phyloP scores from a whole-genome alignment of 1,140 invertebrate species.

The Carposina sasakii region DNA sequence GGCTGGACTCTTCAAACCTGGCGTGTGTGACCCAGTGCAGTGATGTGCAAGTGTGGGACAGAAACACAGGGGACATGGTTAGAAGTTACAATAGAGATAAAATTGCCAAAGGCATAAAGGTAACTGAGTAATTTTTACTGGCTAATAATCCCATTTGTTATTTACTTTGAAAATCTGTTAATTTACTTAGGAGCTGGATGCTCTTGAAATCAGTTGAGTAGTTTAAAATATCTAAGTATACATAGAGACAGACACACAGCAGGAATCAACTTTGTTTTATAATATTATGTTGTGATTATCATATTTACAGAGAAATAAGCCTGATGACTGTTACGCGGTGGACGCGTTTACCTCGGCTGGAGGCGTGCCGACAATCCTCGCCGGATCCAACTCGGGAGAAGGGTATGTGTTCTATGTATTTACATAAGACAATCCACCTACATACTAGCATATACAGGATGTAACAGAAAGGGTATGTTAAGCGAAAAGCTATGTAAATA shows the following conservation, averaged over 20 bases:
- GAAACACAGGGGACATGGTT: conserved; percentile 74
- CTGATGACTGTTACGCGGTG: conserved; percentile 79
- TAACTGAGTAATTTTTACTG: too few species aligned
- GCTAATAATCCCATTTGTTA: too few species aligned
- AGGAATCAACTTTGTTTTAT: too few species aligned
- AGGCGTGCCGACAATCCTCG: conserved; percentile 73
- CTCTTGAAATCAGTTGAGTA: too few species aligned
- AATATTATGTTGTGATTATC: conserved; percentile 15
- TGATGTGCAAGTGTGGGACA: conserved; percentile 82
- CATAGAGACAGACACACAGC: too few species aligned
- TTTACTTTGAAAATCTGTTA: too few species aligned
- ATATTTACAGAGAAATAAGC: conserved; percentile 72
- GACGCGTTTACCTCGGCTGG: conserved; percentile 62
- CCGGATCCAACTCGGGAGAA: conserved; percentile 75
- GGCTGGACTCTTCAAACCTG: conserved; percentile 72
- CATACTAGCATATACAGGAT: too few species aligned
- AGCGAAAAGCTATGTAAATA: too few species aligned
- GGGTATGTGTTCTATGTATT: conserved; percentile 59
- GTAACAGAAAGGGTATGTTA: too few species aligned
- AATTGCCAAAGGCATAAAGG: conserved; percentile 66
- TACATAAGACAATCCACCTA: too few species aligned
- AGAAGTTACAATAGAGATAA: conserved; percentile 73
- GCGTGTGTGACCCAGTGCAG: conserved; percentile 81
- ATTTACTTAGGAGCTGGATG: too few species aligned
- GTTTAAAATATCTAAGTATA: too few species aligned